Evolutionary conservation across 2,888 invertebrate species (phyloP).

Genomic region (Bombylius major): DNA sequence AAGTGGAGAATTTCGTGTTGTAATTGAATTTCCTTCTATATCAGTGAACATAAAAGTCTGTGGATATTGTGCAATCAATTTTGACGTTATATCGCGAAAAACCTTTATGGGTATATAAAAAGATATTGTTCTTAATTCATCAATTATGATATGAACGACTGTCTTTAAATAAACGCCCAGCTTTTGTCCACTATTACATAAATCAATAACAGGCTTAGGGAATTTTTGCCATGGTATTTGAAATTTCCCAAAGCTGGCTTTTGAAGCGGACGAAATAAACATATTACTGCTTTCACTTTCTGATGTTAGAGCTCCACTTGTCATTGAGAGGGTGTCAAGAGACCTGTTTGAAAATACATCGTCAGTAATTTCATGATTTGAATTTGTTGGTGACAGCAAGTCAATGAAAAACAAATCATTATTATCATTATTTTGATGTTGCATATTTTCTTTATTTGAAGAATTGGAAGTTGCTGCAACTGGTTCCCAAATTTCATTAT

Average conservation of each 20-base stretch:
- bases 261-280: no score
- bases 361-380: no score
- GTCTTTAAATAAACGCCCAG: not conserved
- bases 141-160: not conserved
- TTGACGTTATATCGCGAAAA: not conserved
- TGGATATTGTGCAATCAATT: not conserved
- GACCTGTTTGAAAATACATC: no score
- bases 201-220: not conserved
- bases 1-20: not conserved
- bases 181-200: not conserved
- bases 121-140: not conserved
- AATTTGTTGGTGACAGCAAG: no score
- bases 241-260: not conserved
- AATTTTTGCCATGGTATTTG: slow-evolving; percentile 2
- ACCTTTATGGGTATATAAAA: not conserved
- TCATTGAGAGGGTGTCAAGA: no score
- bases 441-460: no score
- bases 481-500: not conserved
- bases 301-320: no score
- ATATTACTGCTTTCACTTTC: no score
- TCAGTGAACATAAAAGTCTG: not conserved
- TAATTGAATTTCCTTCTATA: not conserved
- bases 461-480: not conserved
- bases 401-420: no score
- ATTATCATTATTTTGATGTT: no score